Conservation (phyloP, 1,140 invertebrate species). For the Dendrolimus kikuchii region DNA sequence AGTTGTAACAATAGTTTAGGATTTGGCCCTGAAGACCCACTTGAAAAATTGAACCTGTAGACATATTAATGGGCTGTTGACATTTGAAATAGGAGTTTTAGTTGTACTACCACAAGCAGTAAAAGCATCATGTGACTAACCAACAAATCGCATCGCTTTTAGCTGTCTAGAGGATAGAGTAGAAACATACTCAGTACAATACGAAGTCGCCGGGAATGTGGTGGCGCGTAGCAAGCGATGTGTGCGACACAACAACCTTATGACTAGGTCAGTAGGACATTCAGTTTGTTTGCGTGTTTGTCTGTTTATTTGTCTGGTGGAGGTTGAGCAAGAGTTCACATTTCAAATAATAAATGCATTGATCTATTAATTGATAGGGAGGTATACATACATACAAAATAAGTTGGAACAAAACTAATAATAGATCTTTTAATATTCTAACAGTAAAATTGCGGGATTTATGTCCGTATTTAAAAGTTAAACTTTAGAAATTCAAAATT, state of each 20-base stretch:
- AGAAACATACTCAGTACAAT: conserved; percentile 72
- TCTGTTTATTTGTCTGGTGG: background rate
- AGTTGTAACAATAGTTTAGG: too few species aligned
- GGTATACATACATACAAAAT: too few species aligned
- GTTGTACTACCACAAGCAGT: background rate
- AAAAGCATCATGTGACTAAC: conserved; percentile 4
- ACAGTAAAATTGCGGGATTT: background rate
- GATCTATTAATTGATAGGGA: too few species aligned
- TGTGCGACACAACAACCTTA: conserved; percentile 58
- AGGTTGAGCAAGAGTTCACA: too few species aligned
- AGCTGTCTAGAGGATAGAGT: conserved; percentile 72
- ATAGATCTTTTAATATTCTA: too few species aligned
- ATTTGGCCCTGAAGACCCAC: too few species aligned
- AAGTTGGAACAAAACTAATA: too few species aligned
- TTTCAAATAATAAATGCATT: too few species aligned
- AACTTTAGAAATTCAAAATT: too few species aligned
- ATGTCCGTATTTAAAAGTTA: background rate
- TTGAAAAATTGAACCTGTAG: too few species aligned
- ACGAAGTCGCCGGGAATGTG: conserved; percentile 70
- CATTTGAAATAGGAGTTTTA: too few species aligned
- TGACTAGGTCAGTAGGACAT: conserved; percentile 55
- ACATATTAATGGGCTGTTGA: too few species aligned
- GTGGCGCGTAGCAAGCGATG: conserved; percentile 51
- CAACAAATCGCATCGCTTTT: conserved; percentile 43
- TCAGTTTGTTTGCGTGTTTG: background rate